These are phyloP conservation scores for Drosophila paramelanica DNA, from an alignment of 2,888 invertebrate genomes.

Conservation along the genomic window DNA sequence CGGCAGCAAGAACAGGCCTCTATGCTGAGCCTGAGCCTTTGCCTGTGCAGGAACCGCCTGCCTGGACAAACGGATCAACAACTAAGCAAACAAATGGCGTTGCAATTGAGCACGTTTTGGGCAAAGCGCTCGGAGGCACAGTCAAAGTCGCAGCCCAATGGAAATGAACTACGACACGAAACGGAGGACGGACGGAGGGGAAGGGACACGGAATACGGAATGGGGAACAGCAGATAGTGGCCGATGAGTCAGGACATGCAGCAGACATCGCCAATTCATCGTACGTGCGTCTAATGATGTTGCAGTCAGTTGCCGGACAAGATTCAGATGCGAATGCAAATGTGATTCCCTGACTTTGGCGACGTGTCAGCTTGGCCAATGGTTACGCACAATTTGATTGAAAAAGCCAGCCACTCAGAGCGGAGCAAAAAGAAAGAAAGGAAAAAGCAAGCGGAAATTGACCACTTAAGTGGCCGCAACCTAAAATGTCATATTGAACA, in stretches of 20 bases:
- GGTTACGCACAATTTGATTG: slow-evolving; percentile 59
- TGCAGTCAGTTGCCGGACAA: slow-evolving; percentile 34
- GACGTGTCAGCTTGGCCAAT: slow-evolving; percentile 44
- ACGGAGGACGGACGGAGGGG: slow-evolving; percentile 30
- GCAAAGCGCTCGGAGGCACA: slow-evolving; percentile 58
- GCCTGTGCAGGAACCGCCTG: slow-evolving; percentile 1
- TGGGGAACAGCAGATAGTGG: not conserved
- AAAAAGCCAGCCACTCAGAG: slow-evolving; percentile 19
- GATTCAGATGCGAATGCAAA: slow-evolving; percentile 9
- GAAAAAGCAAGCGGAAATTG: not conserved
- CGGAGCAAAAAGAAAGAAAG: no score
- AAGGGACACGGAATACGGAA: slow-evolving; percentile 9
- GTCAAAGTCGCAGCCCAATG: slow-evolving; percentile 58
- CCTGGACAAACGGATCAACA: slow-evolving; percentile 65
- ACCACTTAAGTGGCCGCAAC: slow-evolving; percentile 48
- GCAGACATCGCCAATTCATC: slow-evolving; percentile 35
- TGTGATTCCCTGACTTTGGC: slow-evolving; percentile 30
- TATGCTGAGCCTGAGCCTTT: slow-evolving; percentile 28
- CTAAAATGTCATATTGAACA: slow-evolving; percentile 54
- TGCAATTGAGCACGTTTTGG: slow-evolving; percentile 82
- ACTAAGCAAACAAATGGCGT: slow-evolving; percentile 80
- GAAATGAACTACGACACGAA: slow-evolving; percentile 76
- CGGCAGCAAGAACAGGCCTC: slow-evolving; percentile 8
- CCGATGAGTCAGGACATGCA: slow-evolving; percentile 34
- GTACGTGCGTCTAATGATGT: slow-evolving; percentile 73